Base-by-base conservation (phyloP, 2,797 vertebrate species). In the Sebastes wilsoni region DNA sequence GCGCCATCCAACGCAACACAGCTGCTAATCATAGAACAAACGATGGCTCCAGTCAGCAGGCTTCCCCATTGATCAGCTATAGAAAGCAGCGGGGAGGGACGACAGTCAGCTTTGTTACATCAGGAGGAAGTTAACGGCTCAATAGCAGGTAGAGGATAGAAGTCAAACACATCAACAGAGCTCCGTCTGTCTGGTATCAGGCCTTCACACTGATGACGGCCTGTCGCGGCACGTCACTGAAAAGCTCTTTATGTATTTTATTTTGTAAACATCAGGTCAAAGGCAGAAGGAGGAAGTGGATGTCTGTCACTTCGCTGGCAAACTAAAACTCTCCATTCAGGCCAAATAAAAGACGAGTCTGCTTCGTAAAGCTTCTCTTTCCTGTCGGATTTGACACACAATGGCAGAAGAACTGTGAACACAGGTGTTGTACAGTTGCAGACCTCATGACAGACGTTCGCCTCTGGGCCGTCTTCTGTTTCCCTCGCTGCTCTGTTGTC, bases 11-110 rank as follows among this genome's bases (percentile, higher is more conserved):
- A 75, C 67, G 80, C 77, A 80, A 81, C 81, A 72, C 81, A 72
- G 79, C 64, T 67, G 91, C 91, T 95, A 94, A 95, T 95, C 93
- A 89, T 76, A 88, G 91, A 89, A 95, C 90, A 94, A 93, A 94
- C 79, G 88, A 84, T 87, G 78, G 80, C 87, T 84, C 83, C 89
- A 80, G 89, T 90, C 92, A 87, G 90, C 91, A 75, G 86, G 82
- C 79, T 59, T 64, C 86, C 80, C 84, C 84, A 91, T 86, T 94
- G 93, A 95, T 91, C 84, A 75, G 86, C 84, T 62, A 79, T 75
- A 90, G 84, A 91, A 72, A 81, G 87, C 82, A 62, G 78, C 60
- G 34, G 78, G 77, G 82, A 89, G 78, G 81, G 82, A 72, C 68
- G 11, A 72, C 87, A 70, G 82, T 65, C 71, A 42, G 88, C 85